Base-by-base conservation (phyloP, 2,888 invertebrate genomes). In the Parascotia fuliginaria region DNA sequence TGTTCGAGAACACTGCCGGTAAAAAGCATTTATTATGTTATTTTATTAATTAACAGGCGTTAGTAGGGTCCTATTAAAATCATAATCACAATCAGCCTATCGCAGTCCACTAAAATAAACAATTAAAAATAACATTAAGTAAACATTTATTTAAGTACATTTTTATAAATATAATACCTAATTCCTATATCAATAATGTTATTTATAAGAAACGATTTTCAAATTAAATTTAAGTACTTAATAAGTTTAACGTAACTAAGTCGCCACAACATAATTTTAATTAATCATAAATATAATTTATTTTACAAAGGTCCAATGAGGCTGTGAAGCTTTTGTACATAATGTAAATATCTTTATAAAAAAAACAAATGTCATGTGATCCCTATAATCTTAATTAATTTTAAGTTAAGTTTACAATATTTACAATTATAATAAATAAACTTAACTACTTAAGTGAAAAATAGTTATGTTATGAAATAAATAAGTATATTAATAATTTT, bases 281-380 rank as follows among this genome's bases (percentile, higher is more conserved):
- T 34, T 22, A 48, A 27, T 28, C 31, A 39, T 42, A 36, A 70
- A 51, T 51, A 55, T 55, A 34, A 67, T 60, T 77, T 68, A 58
- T 77, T 81, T 79, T 79, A 74, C 79, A 88, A 83, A 83, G 83
- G 89, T 81, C 81, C 74, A 24, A 49, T 75, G 76, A 84, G 85
- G 82, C 86, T 89, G 86, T 88, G 82, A 82, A 69, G 61, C 64
- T 45, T 82, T 83, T 89, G 85, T 89, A 89, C 83, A 87, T 87
- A 83, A 83, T 88, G 85, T 85, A 83, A 83, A 85, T 84, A 76
- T 78, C 74, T 77, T 77, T 81, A 75, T 66, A 62, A 13, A 13
- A 31, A 6, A 5, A 56, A 46, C 22, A 36, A 70, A 50, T 66
- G 58, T 63, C 64, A 65, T 67, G 71, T 70, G 68, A 69, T 69